Evolutionary conservation across 2,888 invertebrate genomes (phyloP).

Genomic region (Criorhina ranunculi): DNA sequence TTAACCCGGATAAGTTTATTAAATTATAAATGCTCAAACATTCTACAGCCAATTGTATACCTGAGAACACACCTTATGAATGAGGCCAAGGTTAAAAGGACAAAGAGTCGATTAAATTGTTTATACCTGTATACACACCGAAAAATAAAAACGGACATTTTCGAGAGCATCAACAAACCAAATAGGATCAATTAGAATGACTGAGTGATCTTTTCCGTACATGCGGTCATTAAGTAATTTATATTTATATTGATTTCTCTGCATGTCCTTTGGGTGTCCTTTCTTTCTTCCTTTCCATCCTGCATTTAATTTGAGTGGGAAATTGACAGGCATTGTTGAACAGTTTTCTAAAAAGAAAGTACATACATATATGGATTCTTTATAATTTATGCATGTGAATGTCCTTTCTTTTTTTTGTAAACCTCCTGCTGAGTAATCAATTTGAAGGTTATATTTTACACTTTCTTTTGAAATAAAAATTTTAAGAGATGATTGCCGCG

Average conservation of each 20-base stretch:
- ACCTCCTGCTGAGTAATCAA: constrained; percentile 17
- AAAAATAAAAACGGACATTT: constrained; percentile 30
- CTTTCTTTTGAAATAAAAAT: not conserved
- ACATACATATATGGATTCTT: constrained; percentile 5
- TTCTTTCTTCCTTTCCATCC: not conserved
- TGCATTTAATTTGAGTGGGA: not conserved
- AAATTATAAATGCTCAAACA: constrained; percentile 14
- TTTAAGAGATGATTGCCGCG: constrained; percentile 35
- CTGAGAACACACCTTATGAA: constrained; percentile 46
- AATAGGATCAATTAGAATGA: constrained; percentile 58
- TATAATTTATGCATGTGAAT: constrained; percentile 4
- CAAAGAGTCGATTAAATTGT: constrained; percentile 24
- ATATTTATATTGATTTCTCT: constrained; percentile 47
- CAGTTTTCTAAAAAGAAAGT: not conserved
- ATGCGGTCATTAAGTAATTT: constrained; percentile 43
- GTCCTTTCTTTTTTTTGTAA: not conserved
- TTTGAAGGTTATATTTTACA: not conserved
- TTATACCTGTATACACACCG: constrained; percentile 25
- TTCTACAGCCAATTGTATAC: constrained; percentile 26
- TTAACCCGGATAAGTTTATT: constrained; percentile 43
- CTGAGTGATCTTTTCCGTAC: constrained; percentile 36
- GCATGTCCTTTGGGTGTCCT: constrained; percentile 6
- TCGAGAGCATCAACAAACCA: constrained; percentile 32
- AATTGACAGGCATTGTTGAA: constrained; percentile 19
- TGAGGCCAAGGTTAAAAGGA: constrained; percentile 32